Evolutionary conservation across 2,797 vertebrate species (phyloP).

Genomic region (Anguilla megastoma): DNA sequence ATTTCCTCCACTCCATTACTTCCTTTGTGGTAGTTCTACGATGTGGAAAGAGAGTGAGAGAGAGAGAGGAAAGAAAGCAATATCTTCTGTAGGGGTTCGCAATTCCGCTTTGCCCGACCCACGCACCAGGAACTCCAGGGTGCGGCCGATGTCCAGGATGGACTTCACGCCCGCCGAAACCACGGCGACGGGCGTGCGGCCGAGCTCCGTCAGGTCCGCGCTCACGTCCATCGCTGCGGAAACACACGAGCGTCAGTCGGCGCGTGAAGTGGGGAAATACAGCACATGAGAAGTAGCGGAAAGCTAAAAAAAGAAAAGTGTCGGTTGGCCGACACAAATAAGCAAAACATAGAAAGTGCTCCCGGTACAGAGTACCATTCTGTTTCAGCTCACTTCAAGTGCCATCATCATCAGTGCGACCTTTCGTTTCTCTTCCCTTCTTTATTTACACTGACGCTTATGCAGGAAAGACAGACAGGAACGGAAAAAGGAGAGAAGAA

Average conservation of each 20-base stretch:
- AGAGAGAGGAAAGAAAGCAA: neutral
- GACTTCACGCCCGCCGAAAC: slow-evolving; percentile 88
- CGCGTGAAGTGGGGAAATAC: neutral
- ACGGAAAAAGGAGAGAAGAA: neutral
- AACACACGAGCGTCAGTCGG: slow-evolving; percentile 18
- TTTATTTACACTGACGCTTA: neutral
- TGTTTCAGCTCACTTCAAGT: no score
- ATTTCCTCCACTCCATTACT: neutral
- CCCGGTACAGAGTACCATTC: no score
- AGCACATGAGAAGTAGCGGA: neutral
- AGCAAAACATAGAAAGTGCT: no score
- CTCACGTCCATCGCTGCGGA: slow-evolving; percentile 85
- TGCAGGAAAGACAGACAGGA: neutral
- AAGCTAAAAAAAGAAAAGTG: no score
- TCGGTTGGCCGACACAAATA: no score
- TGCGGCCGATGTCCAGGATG: slow-evolving; percentile 88
- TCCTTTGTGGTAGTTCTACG: neutral
- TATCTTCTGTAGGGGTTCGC: neutral
- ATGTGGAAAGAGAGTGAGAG: neutral
- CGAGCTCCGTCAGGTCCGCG: slow-evolving; percentile 87
- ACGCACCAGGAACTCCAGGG: slow-evolving; percentile 87
- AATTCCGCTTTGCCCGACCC: neutral
- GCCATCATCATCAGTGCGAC: no score
- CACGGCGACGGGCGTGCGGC: slow-evolving; percentile 84
- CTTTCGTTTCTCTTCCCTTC: no score